phyloP scores from a whole-genome alignment of 2,888 invertebrate genomes.

The Drosophila incognita region DNA sequence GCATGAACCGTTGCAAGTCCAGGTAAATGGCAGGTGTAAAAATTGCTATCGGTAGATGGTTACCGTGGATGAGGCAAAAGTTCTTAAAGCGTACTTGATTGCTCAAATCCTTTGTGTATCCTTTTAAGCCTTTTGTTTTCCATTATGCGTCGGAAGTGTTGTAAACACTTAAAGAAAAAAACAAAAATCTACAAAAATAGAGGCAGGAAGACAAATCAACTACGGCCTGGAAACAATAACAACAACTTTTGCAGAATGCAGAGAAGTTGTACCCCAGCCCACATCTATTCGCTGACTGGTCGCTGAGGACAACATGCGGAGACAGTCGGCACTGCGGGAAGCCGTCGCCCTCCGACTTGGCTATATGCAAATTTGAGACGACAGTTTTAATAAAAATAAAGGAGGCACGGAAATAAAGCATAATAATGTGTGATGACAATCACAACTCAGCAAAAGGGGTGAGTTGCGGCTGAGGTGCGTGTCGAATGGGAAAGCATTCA shows the following conservation, averaged over 20 bases:
- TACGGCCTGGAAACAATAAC: constrained; percentile 48
- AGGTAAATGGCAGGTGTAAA: constrained; percentile 59
- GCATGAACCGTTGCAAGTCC: constrained; percentile 34
- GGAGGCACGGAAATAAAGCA: constrained; percentile 73
- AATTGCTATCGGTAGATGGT: constrained; percentile 66
- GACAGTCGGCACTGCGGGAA: constrained; percentile 50
- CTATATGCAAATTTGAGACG: constrained; percentile 59
- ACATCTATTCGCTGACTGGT: constrained; percentile 22
- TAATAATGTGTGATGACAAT: constrained; percentile 75
- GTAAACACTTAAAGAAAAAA: constrained; percentile 66
- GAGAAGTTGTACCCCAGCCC: constrained; percentile 34
- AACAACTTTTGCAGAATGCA: constrained; percentile 29
- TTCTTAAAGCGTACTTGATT: constrained; percentile 79
- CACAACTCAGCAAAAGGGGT: constrained; percentile 37
- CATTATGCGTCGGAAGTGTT: constrained; percentile 79
- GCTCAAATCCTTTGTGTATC: constrained; percentile 81
- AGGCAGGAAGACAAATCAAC: constrained; percentile 25
- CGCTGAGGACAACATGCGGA: constrained; percentile 54
- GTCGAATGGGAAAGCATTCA: constrained; percentile 75
- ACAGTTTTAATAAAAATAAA: constrained; percentile 65
- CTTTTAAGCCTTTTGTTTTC: constrained; percentile 81
- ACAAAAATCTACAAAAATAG: constrained; percentile 7
- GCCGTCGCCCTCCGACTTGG: constrained; percentile 34
- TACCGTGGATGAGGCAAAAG: constrained; percentile 53
- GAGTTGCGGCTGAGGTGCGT: constrained; percentile 52